These are phyloP conservation scores for Idaea dimidiata DNA, from an alignment of 2,888 invertebrate genomes.

Conservation along the genomic window DNA sequence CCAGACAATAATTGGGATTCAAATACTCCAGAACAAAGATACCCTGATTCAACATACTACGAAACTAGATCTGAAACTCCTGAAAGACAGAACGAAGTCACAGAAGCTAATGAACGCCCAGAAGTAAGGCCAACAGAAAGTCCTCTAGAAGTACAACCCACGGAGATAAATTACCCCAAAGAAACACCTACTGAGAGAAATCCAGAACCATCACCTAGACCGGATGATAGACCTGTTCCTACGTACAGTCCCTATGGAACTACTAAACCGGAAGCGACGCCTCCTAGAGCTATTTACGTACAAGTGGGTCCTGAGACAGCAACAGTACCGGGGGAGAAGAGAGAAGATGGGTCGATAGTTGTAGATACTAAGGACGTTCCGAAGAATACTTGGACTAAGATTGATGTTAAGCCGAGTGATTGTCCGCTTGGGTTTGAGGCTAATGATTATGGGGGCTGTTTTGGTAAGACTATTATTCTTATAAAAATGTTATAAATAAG, in stretches of 20 bases:
- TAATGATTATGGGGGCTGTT: conserved; percentile 79
- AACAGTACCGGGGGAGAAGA: conserved; percentile 40
- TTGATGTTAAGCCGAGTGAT: conserved; percentile 42
- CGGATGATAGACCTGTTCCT: conserved; percentile 29
- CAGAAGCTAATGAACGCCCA: conserved; percentile 12
- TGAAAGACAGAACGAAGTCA: conserved; percentile 23
- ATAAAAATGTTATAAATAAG: too few species aligned
- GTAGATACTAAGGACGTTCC: conserved; percentile 52
- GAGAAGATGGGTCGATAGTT: conserved; percentile 48
- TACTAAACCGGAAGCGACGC: conserved; percentile 22
- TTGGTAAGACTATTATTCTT: conserved; percentile 68
- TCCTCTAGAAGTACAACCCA: conserved; percentile 20
- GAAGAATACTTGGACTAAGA: conserved; percentile 56
- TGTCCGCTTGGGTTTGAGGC: conserved; percentile 78
- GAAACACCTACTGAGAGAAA: conserved; percentile 1
- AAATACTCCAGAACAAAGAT: conserved; percentile 19
- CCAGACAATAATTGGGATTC: conserved; percentile 5
- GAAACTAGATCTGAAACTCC: conserved; percentile 25
- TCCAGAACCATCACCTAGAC: conserved; percentile 16
- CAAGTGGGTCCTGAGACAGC: conserved; percentile 46
- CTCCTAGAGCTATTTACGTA: conserved; percentile 45
- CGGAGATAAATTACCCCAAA: conserved; percentile 20
- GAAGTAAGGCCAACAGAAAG: conserved; percentile 16
- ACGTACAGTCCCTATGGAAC: conserved; percentile 40
- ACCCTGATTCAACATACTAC: conserved; percentile 24